These are phyloP conservation scores for Ptilorrhoa leucosticta DNA, from an alignment of 2,113 vertebrate species.

Conservation along the genomic window DNA sequence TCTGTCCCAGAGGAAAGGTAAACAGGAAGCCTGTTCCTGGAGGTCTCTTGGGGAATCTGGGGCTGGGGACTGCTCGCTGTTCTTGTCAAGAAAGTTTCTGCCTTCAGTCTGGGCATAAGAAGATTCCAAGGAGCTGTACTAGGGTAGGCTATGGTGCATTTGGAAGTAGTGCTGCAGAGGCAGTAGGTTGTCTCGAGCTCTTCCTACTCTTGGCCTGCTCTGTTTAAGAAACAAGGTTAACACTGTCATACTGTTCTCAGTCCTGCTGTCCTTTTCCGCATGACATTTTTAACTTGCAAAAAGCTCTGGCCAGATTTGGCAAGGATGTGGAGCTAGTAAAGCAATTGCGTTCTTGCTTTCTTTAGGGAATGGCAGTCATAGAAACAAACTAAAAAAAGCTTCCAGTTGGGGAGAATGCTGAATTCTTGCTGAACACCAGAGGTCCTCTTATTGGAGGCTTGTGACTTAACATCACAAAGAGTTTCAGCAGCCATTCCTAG, in stretches of 20 bases:
- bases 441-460: not conserved
- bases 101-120: not conserved
- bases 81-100: not conserved
- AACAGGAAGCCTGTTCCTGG: not conserved
- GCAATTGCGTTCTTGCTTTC: not conserved
- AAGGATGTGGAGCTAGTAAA: not conserved
- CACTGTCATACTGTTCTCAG: rapidly evolving
- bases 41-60: rapidly evolving
- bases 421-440: not conserved
- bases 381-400: not conserved
- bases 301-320: not conserved
- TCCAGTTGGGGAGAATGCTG: not conserved
- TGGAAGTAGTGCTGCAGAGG: not conserved
- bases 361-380: not conserved
- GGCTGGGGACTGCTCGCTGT: not conserved
- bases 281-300: not conserved
- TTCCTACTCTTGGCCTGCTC: not conserved
- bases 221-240: not conserved
- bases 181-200: not conserved
- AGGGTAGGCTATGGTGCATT: not conserved
- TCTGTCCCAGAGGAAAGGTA: not conserved
- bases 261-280: not conserved
- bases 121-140: not conserved
- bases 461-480: not conserved
- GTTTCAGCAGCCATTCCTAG: not conserved